Conservation (phyloP, 37 sponge, comb jelly and placozoan genomes). For the Hexactinellida sp. region DNA sequence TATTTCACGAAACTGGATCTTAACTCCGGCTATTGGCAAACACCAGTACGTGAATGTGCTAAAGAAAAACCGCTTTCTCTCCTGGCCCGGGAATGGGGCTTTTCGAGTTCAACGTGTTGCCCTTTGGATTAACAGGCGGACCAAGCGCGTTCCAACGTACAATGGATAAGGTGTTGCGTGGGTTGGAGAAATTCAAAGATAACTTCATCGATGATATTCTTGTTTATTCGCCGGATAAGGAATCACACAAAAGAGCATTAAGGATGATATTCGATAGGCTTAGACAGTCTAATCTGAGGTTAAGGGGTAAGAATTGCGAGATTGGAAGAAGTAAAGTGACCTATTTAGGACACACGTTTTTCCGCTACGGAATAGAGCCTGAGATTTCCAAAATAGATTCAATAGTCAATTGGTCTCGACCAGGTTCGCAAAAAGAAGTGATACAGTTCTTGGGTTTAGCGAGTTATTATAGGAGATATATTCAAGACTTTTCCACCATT, state of each 20-base stretch:
- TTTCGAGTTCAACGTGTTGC: constrained; percentile 6
- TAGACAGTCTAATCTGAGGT: not conserved
- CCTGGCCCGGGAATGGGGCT: constrained; percentile 22
- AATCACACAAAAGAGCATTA: not conserved
- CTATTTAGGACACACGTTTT: not conserved
- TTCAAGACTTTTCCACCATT: no score
- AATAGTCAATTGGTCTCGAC: no score
- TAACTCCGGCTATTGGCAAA: constrained; percentile 19
- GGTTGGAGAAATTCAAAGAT: not conserved
- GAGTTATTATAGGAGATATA: no score
- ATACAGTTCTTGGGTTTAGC: no score
- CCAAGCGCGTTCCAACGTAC: constrained; percentile 17
- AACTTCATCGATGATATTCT: constrained; percentile 23
- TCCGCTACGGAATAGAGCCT: not conserved
- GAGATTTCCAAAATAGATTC: no score
- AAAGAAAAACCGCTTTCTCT: constrained; percentile 15
- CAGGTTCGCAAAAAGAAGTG: no score
- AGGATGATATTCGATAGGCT: constrained; percentile 16
- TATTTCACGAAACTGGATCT: constrained; percentile 23
- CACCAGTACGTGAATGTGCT: not conserved
- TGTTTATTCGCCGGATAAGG: not conserved
- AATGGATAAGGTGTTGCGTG: constrained; percentile 12
- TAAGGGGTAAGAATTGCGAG: no score
- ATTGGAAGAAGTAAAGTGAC: no score
- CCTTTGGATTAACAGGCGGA: constrained; percentile 18